These are phyloP conservation scores for Cataglyphis livida DNA, from an alignment of 2,888 invertebrate species.

Conservation along the genomic window DNA sequence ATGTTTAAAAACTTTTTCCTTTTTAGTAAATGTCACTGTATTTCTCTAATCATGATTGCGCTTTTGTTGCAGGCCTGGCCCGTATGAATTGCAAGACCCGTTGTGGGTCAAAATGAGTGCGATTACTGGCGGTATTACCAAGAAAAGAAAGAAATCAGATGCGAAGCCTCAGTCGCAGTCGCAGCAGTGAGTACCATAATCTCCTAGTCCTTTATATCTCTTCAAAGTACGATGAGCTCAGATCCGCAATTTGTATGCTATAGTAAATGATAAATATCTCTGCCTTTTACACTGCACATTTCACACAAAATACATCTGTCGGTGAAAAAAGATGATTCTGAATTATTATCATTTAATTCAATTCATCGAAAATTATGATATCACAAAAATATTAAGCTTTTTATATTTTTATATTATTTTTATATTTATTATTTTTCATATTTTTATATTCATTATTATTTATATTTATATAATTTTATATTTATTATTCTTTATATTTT, in stretches of 20 bases:
- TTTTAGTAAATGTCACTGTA: background rate
- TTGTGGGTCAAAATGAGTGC: constrained; percentile 95
- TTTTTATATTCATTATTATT: too few species aligned
- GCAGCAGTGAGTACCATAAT: constrained; percentile 85
- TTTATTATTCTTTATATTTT: background rate
- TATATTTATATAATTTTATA: too few species aligned
- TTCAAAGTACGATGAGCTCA: background rate
- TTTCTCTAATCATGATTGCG: constrained; percentile 5
- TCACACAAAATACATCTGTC: background rate
- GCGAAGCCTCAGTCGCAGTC: constrained; percentile 89
- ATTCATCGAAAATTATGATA: background rate
- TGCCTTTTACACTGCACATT: background rate
- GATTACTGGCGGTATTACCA: constrained; percentile 88
- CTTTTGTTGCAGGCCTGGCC: constrained; percentile 92
- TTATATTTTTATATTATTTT: background rate
- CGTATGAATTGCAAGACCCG: constrained; percentile 95
- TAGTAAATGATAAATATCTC: background rate
- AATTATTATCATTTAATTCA: background rate
- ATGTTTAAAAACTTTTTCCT: background rate
- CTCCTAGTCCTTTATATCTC: constrained; percentile 12
- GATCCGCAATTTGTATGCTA: constrained; percentile 16
- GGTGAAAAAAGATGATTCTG: background rate
- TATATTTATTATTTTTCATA: too few species aligned
- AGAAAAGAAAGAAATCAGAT: constrained; percentile 89
- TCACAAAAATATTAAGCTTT: background rate